Conservation (phyloP, 2,888 invertebrate species). For the Euzetes globulus region DNA sequence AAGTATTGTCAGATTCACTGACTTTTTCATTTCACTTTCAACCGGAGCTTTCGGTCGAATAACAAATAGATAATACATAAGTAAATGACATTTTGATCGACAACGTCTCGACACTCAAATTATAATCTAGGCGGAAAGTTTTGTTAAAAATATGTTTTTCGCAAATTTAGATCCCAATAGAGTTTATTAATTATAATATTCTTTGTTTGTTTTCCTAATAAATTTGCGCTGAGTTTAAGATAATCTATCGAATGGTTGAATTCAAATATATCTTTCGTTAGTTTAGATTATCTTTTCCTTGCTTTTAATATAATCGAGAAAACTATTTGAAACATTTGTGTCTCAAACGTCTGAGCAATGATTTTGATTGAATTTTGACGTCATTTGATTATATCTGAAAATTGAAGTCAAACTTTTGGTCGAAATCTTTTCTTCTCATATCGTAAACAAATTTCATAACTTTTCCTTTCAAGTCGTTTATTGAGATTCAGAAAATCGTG, state of each 20-base stretch:
- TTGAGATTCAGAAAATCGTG: too few species aligned
- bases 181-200: background rate
- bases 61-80: background rate
- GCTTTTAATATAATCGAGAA: background rate
- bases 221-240: too few species aligned
- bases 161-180: background rate
- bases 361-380: too few species aligned
- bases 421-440: too few species aligned
- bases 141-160: background rate
- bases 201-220: background rate
- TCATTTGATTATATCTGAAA: too few species aligned
- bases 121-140: background rate
- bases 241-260: background rate
- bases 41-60: background rate
- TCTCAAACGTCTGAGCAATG: background rate
- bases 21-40: too few species aligned
- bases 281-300: background rate
- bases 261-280: background rate
- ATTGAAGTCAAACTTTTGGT: too few species aligned
- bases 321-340: background rate
- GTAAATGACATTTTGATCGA: constrained; percentile 17
- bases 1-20: too few species aligned
- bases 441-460: too few species aligned
- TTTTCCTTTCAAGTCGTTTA: too few species aligned
- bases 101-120: background rate